phyloP scores from a whole-genome alignment of 2,113 vertebrate species.

The Dipodomys spectabilis region DNA sequence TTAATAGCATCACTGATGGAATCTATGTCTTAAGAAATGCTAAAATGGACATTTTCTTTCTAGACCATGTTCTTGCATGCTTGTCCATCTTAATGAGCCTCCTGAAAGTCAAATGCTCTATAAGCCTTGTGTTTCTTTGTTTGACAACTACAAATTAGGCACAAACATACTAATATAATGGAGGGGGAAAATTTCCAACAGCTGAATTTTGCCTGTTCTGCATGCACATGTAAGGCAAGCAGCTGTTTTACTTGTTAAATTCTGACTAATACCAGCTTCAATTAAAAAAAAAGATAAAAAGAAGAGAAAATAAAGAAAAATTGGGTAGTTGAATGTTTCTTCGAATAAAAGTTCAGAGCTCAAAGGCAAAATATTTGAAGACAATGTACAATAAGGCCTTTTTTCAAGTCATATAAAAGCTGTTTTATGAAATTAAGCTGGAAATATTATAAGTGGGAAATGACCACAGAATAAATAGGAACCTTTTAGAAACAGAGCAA shows the following conservation, averaged over 20 bases:
- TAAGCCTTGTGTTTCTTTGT: constrained; percentile 71
- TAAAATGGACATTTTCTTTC: background rate
- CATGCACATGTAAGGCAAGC: constrained; percentile 69
- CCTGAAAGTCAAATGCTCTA: constrained; percentile 32
- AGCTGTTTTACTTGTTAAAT: constrained; percentile 87
- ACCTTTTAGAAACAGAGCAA: constrained; percentile 88
- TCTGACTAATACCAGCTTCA: constrained; percentile 42
- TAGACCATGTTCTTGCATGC: background rate
- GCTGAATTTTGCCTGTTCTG: constrained; percentile 62
- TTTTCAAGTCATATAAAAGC: constrained; percentile 86
- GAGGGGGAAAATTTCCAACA: constrained; percentile 50
- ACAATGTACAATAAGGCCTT: constrained; percentile 87
- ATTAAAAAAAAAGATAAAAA: background rate
- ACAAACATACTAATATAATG: constrained; percentile 55
- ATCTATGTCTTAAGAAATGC: background rate
- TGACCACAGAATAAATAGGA: constrained; percentile 90
- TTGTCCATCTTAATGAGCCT: constrained; percentile 10
- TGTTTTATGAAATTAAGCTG: constrained; percentile 90
- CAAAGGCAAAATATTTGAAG: constrained; percentile 87
- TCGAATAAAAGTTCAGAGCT: constrained; percentile 85
- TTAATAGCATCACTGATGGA: background rate
- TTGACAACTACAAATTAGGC: constrained; percentile 72
- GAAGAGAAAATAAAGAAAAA: constrained; percentile 64
- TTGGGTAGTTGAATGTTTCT: constrained; percentile 79
- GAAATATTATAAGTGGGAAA: constrained; percentile 90